Conservation (phyloP, 2,888 invertebrate genomes). For the Hypomecis punctinalis region DNA sequence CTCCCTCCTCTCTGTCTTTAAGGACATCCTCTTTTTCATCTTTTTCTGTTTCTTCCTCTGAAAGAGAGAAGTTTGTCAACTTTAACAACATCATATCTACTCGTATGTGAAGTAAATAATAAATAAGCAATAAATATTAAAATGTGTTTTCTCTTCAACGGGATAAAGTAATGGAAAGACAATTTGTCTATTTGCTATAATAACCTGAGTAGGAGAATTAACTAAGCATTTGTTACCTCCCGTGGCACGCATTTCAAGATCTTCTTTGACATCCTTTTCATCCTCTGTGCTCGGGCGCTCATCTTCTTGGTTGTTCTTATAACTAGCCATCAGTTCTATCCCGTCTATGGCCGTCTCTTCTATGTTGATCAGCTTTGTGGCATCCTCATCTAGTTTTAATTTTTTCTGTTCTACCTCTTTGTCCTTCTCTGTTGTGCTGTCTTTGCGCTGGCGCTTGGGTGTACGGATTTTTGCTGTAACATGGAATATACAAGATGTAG, state of each 20-base stretch:
- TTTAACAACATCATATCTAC: too few relatives aligned
- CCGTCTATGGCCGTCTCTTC: conserved; percentile 82
- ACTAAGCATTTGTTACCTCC: conserved; percentile 1
- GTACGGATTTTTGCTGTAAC: conserved; percentile 70
- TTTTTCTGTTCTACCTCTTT: conserved; percentile 73
- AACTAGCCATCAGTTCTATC: conserved; percentile 78
- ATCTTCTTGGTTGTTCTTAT: conserved; percentile 69
- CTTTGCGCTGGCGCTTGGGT: conserved; percentile 83
- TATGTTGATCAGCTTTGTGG: conserved; percentile 68
- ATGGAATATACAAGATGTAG: conserved; percentile 25
- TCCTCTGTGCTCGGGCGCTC: conserved; percentile 75
- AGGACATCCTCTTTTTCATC: conserved; percentile 60
- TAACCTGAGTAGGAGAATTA: too few relatives aligned
- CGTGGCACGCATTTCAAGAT: not conserved
- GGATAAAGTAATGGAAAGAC: too few relatives aligned
- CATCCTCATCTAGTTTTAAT: conserved; percentile 66
- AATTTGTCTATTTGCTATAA: too few relatives aligned
- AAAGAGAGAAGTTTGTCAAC: too few relatives aligned
- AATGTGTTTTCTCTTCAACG: too few relatives aligned
- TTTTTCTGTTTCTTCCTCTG: conserved; percentile 55
- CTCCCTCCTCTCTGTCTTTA: conserved; percentile 50
- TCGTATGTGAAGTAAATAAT: too few relatives aligned
- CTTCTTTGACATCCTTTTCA: conserved; percentile 72
- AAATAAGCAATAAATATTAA: too few relatives aligned
- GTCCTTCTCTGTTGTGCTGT: conserved; percentile 85